These are phyloP conservation scores for Motacilla tschutschensis DNA, from an alignment of 2,113 vertebrate species.

Conservation along the genomic window DNA sequence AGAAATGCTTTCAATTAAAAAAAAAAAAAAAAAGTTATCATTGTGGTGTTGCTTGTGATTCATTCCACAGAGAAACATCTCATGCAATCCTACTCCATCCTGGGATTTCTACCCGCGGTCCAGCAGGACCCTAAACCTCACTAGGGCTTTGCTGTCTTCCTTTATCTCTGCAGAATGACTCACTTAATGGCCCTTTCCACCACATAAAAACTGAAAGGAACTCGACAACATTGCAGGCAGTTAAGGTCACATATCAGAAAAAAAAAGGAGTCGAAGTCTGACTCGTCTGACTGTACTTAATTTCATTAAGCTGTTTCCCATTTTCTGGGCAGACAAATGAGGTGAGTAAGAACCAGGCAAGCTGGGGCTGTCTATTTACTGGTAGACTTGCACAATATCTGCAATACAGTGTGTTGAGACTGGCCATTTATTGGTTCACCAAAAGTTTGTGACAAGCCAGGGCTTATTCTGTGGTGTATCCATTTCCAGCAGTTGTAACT, in stretches of 20 bases:
- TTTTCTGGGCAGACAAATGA: neutral
- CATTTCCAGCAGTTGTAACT: constrained; percentile 2
- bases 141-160: neutral
- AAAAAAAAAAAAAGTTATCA: neutral
- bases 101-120: neutral
- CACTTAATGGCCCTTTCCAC: neutral
- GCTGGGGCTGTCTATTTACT: neutral
- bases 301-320: neutral
- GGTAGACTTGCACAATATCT: neutral
- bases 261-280: neutral
- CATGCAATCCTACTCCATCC: neutral
- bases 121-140: neutral
- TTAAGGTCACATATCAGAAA: neutral
- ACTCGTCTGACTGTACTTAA: neutral
- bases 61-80: neutral
- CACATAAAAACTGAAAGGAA: neutral
- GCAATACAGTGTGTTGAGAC: neutral
- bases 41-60: neutral
- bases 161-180: neutral
- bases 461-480: neutral
- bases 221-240: neutral
- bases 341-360: neutral
- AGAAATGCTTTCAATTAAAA: neutral
- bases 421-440: neutral
- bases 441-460: constrained; percentile 19